phyloP scores from a whole-genome alignment of 1,140 invertebrate genomes.

The Steinernema khuongi region DNA sequence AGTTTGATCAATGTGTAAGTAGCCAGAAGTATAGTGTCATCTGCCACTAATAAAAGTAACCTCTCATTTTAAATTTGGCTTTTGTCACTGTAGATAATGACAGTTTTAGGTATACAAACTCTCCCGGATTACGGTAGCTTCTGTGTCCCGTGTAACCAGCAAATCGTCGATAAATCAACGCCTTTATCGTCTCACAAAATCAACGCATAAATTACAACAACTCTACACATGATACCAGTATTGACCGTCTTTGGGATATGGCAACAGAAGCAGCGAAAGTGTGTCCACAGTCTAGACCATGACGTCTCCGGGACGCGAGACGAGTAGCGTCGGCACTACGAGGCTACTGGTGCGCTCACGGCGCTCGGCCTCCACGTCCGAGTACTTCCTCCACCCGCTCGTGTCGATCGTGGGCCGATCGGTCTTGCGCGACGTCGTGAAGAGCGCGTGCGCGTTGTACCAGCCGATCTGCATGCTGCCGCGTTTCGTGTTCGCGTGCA shows the following conservation, averaged over 20 bases:
- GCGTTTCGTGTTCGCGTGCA: neutral
- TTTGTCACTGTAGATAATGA: too few relatives aligned
- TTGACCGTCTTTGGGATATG: neutral
- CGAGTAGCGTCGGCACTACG: neutral
- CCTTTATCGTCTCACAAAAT: too few relatives aligned
- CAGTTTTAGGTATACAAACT: too few relatives aligned
- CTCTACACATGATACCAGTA: neutral
- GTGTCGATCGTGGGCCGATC: slow-evolving; percentile 1
- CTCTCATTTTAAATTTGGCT: too few relatives aligned
- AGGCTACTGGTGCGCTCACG: neutral
- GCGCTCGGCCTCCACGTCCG: neutral
- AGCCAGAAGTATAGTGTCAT: too few relatives aligned
- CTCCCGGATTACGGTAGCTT: too few relatives aligned
- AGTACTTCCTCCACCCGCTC: neutral
- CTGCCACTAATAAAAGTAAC: too few relatives aligned
- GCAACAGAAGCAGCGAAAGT: too few relatives aligned
- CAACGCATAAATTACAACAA: neutral
- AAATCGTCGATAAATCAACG: too few relatives aligned
- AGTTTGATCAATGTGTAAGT: too few relatives aligned
- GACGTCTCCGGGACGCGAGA: neutral
- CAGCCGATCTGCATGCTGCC: neutral
- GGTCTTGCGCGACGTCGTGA: neutral
- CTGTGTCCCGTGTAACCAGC: too few relatives aligned
- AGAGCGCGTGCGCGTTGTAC: neutral
- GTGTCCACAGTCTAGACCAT: too few relatives aligned